Evolutionary conservation across 1,140 invertebrate genomes (phyloP).

Genomic region (Papilio xuthus): DNA sequence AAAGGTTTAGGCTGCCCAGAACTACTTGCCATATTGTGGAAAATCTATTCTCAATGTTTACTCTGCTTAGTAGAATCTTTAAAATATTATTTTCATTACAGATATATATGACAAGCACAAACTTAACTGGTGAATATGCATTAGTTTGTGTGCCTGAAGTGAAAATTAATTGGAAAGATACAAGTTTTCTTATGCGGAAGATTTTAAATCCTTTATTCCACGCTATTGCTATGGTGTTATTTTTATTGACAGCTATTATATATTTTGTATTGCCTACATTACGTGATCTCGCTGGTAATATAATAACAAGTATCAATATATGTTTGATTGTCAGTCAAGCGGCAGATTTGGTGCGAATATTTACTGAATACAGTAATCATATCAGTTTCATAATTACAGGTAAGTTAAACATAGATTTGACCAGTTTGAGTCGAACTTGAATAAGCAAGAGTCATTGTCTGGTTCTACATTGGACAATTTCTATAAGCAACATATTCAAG

Average conservation of each 20-base stretch:
- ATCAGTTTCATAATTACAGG: conserved; percentile 89
- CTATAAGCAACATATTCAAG: no score
- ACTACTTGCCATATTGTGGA: no score
- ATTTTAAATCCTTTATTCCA: conserved; percentile 89
- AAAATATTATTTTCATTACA: conserved; percentile 52
- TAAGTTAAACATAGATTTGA: conserved; percentile 57
- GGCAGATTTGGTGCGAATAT: conserved; percentile 89
- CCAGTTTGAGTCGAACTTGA: no score
- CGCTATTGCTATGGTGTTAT: conserved; percentile 86
- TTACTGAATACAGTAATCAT: conserved; percentile 90
- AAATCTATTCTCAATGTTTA: no score
- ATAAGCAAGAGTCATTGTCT: no score
- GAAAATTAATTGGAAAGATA: conserved; percentile 85
- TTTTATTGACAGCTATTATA: conserved; percentile 88
- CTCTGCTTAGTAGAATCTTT: conserved; percentile 30
- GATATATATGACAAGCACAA: conserved; percentile 71
- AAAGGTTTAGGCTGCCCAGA: no score
- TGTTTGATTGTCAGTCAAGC: conserved; percentile 89
- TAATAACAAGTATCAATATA: conserved; percentile 89
- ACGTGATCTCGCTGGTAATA: conserved; percentile 91
- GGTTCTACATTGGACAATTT: no score
- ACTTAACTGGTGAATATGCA: conserved; percentile 84
- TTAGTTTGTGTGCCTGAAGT: conserved; percentile 88
- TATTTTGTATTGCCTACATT: conserved; percentile 93
- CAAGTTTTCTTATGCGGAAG: conserved; percentile 87